Evolutionary conservation across 2,113 vertebrate species (phyloP).

Genomic region (Ellobius talpinus): DNA sequence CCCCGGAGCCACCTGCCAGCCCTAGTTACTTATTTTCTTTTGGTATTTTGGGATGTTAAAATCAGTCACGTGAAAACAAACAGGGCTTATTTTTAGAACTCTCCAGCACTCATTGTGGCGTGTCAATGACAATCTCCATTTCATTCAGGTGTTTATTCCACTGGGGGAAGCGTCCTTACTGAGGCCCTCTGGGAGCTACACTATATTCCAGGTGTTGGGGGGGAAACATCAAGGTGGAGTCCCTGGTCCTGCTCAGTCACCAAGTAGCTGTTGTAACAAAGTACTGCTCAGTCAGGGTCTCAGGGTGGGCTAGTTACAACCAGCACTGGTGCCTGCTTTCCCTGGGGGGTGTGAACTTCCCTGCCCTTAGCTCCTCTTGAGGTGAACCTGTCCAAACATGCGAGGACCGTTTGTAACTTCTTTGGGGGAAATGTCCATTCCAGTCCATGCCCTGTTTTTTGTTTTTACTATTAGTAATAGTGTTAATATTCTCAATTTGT

Average conservation of each 20-base stretch:
- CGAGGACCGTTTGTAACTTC: neutral
- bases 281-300: neutral
- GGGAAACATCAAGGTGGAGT: neutral
- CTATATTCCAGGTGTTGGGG: neutral
- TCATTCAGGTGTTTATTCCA: neutral
- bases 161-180: neutral
- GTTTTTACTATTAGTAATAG: neutral
- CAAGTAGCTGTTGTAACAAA: rapidly evolving
- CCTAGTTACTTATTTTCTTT: neutral
- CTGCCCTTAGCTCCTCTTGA: neutral
- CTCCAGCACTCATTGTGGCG: too few relatives aligned
- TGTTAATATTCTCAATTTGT: neutral
- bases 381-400: neutral
- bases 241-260: neutral
- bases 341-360: rapidly evolving
- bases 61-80: neutral
- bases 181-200: neutral
- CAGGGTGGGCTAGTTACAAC: neutral
- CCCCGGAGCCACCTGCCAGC: too few relatives aligned
- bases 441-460: neutral
- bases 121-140: neutral
- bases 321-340: neutral
- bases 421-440: neutral
- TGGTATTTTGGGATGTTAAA: neutral
- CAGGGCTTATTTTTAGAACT: neutral